Conservation (phyloP, 2,113 vertebrate genomes). For the Pseudopipra pipra region DNA sequence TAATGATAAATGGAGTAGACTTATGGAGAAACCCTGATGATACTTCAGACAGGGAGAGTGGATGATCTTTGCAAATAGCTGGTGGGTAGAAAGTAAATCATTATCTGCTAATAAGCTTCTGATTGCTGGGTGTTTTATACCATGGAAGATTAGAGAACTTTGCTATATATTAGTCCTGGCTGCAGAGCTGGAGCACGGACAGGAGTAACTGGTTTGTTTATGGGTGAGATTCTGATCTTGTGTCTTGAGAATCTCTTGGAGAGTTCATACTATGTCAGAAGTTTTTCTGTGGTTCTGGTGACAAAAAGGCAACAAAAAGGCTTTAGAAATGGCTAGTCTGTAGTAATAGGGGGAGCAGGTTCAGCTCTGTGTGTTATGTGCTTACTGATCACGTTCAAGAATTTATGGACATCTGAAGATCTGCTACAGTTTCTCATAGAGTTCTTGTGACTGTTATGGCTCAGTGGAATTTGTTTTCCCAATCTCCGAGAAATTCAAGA, state of each 20-base stretch:
- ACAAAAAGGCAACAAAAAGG: background rate
- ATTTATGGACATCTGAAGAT: background rate
- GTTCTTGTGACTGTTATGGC: background rate
- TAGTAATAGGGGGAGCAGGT: background rate
- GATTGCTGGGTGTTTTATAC: constrained; percentile 26
- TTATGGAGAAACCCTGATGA: constrained; percentile 55
- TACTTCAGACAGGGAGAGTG: constrained; percentile 57
- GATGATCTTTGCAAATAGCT: constrained; percentile 66
- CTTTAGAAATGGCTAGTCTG: background rate
- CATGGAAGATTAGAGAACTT: constrained; percentile 17
- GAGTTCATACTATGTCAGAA: background rate
- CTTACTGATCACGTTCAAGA: background rate
- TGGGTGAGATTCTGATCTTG: background rate
- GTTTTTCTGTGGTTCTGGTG: background rate
- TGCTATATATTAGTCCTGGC: background rate
- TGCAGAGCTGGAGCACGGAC: background rate
- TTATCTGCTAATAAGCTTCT: constrained; percentile 38
- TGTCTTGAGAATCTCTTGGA: background rate
- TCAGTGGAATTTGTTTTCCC: background rate
- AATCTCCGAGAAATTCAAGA: background rate
- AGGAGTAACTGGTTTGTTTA: background rate
- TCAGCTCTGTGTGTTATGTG: background rate
- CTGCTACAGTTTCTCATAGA: accelerated
- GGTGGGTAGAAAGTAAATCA: constrained; percentile 53
- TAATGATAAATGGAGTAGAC: constrained; percentile 77